Base-by-base conservation (phyloP, 2,888 invertebrate species). In the Metellina segmentata region DNA sequence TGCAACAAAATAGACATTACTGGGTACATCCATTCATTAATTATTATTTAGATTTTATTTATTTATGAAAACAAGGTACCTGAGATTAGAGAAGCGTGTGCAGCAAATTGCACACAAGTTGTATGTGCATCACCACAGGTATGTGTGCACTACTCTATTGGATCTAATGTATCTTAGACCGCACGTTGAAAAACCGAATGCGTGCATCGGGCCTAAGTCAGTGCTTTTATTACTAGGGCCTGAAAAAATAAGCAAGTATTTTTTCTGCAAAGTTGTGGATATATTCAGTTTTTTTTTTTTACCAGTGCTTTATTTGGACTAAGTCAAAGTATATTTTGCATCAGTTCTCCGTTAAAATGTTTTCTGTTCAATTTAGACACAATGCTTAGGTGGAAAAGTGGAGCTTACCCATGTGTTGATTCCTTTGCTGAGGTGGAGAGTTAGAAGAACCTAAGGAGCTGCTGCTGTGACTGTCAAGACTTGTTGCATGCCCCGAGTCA, bases 401-500 rank as follows among this genome's bases (percentile, higher is more conserved):
- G 0, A 0, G 75, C 49, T 70, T 91, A 93, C 90, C 87, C 69
- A 90, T 83, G 11, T 91, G 91, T 51, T 90, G 91, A 75, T 90
- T 90, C 70, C 92, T 90, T 81, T 94, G 93, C 34, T 93, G 93
- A 19, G 94, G 94, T 4, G 94, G 94, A 2, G 94, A 94, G 78
- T 93, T 93, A 51, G 94, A 93, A 4, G 94, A 94, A 8, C 94
- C 94, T 0, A 94, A 93, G 20, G 94, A 95, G 93, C 94, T 94
- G 86, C 94, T 94, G 92, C 94, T 95, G 93, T 94, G 94, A 93
- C 94, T 94, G 93, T 95, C 95, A 82, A 94, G 94, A 90, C 94
- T 94, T 19, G 94, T 94, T 13, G 94, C 93, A 91, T 94, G 94
- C 78, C 95, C 95, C 6, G 95, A 95, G 93, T 95, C 95, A 0